Evolutionary conservation across 2,113 vertebrate species (phyloP), one percentile per base, ranked within the genome.

Genomic region (Speoplatyrhinus poulsoni): DNA sequence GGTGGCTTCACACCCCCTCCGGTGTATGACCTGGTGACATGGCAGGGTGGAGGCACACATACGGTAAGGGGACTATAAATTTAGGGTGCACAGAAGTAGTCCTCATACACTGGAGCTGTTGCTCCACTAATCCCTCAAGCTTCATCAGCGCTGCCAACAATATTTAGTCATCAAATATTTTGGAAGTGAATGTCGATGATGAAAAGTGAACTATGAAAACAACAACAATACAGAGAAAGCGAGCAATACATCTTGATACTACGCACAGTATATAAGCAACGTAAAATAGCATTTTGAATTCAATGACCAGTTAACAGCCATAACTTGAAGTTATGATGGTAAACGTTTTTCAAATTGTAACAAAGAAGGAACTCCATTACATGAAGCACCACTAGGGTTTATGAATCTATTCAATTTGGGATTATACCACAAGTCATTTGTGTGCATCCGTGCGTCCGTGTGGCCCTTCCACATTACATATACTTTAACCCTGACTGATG

Each of bases 401-500:
- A 12, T 7, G 15, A 69, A 60, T 67, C 64, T 73, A 74, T 69
- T 59, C 59, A 46, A 5, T 41, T 8, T 41, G 4, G 4, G 7
- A 41, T 41, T 41, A 41, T 41, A 41, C 26, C 26, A 26, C 7
- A 48, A 6, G 12, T 69, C 57, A 50, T 65, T 57, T 66, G 72
- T 69, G 36, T 46, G 70, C 60, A 62, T 70, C 59, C 65, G 73
- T 73, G 62, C 50, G 70, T 67, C 57, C 1, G 49, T 53, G 19
- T 33, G 66, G 59, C 63, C 59, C 69, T 76, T 36, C 33, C 58
- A 66, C 52, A 73, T 77, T 67, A 79, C 73, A 70, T 73, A 69
- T 80, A 55, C 81, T 73, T 71, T 81, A 46, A 66, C 46, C 66
- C 72, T 73, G 70, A 80, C 62, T 78, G 82, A 80, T 68, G 63